phyloP scores from a whole-genome alignment of 2,888 invertebrate species.

The Eustalomyia histrio region DNA sequence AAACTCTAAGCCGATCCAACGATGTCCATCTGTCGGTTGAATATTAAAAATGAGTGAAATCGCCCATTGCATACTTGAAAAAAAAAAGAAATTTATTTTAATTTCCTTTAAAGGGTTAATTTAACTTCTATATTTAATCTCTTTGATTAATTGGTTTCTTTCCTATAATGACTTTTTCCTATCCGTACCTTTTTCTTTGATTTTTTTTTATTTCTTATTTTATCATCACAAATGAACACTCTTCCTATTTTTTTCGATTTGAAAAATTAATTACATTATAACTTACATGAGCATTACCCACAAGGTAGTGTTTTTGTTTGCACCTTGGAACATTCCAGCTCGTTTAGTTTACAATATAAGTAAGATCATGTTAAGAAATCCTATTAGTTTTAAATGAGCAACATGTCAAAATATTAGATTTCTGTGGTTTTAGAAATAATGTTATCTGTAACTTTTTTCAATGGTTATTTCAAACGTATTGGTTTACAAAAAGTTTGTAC shows the following conservation, averaged over 20 bases:
- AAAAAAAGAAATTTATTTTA: no score
- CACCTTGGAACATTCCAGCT: not conserved
- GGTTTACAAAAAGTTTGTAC: slow-evolving; percentile 19
- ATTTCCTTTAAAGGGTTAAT: not conserved
- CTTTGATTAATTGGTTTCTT: slow-evolving; percentile 17
- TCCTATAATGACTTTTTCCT: not conserved
- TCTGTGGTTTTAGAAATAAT: slow-evolving; percentile 39
- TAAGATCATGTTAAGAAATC: slow-evolving; percentile 26
- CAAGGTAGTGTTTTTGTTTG: not conserved
- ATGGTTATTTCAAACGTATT: slow-evolving; percentile 25
- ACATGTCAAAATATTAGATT: slow-evolving; percentile 57
- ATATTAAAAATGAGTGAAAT: no score
- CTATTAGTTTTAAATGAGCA: slow-evolving; percentile 41
- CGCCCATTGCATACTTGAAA: no score
- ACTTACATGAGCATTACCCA: not conserved
- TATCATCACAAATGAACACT: not conserved
- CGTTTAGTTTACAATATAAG: not conserved
- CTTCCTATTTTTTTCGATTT: not conserved
- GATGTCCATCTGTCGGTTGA: no score
- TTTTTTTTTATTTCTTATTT: not conserved
- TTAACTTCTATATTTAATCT: slow-evolving; percentile 1
- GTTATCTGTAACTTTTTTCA: slow-evolving; percentile 33
- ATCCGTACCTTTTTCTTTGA: not conserved
- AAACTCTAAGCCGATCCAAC: no score
- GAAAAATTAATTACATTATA: not conserved